Evolutionary conservation across 2,113 vertebrate species (phyloP), one percentile per base, ranked within the genome.

Genomic region (Dryoscopus gambensis): DNA sequence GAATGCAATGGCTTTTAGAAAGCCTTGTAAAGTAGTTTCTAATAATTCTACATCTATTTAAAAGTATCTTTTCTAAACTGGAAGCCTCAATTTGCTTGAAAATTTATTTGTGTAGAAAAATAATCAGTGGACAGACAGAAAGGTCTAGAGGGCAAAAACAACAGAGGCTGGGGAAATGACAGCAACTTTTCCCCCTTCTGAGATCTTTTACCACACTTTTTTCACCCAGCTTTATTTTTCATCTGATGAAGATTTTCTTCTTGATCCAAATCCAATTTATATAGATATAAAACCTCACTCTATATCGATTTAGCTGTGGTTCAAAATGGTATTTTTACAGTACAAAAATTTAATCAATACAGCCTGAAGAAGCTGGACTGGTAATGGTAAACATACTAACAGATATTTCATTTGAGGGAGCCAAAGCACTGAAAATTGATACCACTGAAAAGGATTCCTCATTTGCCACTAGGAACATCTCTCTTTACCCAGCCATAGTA

Each of bases 271-370:
- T 97, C 85, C 96, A 96, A 97, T 97, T 97, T 98, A 94, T 98
- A 95, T 94, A 98, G 95, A 97, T 87, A 94, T 94, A 96, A 93
- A 39, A 6, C 83, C 73, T 96, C 84, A 95, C 88, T 91, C 95
- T 76, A 70, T 97, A 98, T 98, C 31, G 96, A 98, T 98, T 97
- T 97, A 1, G 10, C 87, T 96, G 90, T 89, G 93, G 95, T 97
- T 98, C 97, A 97, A 98, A 98, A 98, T 96, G 91, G 96, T 97
- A 98, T 98, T 98, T 98, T 98, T 97, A 97, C 97, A 97, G 97
- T 96, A 90, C 91, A 98, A 98, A 98, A 98, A 97, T 97, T 78
- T 96, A 97, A 98, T 98, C 98, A 98, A 98, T 98, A 98, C 81
- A 84, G 96, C 87, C 96, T 96, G 97, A 98, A 97, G 97, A 98